Evolutionary conservation across 2,797 vertebrate genomes (phyloP).

Genomic region (Alca torda): DNA sequence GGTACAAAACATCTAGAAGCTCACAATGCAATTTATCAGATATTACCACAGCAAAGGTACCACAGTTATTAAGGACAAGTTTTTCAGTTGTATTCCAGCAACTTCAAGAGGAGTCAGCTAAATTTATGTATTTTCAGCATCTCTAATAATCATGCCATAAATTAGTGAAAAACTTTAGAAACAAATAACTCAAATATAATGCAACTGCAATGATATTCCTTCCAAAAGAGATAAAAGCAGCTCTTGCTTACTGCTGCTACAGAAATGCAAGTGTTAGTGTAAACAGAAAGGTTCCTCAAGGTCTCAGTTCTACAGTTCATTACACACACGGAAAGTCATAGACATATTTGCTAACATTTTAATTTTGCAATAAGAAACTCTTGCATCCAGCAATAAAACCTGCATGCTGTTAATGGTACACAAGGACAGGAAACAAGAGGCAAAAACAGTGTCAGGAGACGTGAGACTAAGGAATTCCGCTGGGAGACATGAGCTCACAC

Average conservation of each 20-base stretch:
- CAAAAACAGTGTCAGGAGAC: background rate
- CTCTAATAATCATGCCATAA: background rate
- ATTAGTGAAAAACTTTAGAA: background rate
- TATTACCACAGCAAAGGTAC: background rate
- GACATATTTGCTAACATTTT: background rate
- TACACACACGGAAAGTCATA: background rate
- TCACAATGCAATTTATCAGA: background rate
- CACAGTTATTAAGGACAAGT: background rate
- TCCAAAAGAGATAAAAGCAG: background rate
- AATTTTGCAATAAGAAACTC: background rate
- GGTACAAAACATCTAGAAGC: background rate
- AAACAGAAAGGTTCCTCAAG: background rate
- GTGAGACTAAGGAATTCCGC: background rate
- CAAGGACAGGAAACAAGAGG: background rate
- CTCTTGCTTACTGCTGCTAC: background rate
- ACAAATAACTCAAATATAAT: background rate
- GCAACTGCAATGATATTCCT: background rate
- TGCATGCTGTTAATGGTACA: background rate
- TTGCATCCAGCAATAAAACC: background rate
- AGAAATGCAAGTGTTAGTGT: background rate
- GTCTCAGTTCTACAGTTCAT: background rate
- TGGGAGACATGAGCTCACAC: accelerated
- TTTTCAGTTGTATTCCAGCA: background rate
- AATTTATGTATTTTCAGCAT: background rate
- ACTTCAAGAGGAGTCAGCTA: background rate